Evolutionary conservation across 2,113 vertebrate genomes (phyloP).

Genomic region (Laterallus jamaicensis): DNA sequence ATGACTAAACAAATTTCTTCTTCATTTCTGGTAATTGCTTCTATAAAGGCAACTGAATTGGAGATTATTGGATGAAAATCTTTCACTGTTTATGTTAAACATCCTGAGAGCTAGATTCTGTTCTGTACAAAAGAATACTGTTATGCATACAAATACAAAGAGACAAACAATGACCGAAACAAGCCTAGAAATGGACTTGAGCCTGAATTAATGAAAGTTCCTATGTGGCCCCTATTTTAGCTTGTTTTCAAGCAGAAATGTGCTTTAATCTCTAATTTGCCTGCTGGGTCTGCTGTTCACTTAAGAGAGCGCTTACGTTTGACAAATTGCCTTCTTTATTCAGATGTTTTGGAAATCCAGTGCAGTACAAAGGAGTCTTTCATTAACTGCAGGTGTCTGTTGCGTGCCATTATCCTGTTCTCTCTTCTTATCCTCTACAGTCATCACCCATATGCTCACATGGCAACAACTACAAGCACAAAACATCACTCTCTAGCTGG

Average conservation of each 20-base stretch:
- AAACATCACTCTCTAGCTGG: not conserved
- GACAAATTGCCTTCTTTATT: not conserved
- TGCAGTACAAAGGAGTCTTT: not conserved
- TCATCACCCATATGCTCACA: not conserved
- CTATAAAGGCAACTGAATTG: constrained; percentile 5
- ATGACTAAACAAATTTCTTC: constrained; percentile 10
- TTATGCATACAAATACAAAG: not conserved
- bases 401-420: not conserved
- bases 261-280: not conserved
- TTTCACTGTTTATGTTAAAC: not conserved
- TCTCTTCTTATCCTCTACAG: not conserved
- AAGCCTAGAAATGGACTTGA: not conserved
- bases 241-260: not conserved
- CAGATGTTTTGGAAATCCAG: not conserved
- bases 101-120: not conserved
- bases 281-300: not conserved
- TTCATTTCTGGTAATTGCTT: constrained; percentile 27
- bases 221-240: not conserved
- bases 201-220: not conserved
- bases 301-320: not conserved
- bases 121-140: not conserved
- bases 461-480: not conserved
- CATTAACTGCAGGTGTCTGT: not conserved
- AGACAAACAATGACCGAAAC: not conserved
- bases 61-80: not conserved